Evolutionary conservation across 2,888 invertebrate species (phyloP).

Genomic region (Thera britannica): DNA sequence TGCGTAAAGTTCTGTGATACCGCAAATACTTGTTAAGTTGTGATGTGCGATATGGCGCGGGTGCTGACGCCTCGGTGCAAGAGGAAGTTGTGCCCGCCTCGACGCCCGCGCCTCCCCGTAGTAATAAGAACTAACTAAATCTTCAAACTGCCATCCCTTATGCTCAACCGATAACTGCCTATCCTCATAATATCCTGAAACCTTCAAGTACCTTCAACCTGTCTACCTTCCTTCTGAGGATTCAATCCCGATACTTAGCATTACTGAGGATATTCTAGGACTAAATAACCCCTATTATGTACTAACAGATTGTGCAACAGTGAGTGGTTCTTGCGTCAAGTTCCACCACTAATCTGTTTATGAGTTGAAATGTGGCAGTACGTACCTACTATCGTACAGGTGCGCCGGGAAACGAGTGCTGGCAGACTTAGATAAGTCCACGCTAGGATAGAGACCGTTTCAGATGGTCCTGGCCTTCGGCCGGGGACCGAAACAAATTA

Average conservation of each 20-base stretch:
- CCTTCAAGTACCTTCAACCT: slow-evolving; percentile 61
- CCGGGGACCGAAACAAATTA: slow-evolving; percentile 60
- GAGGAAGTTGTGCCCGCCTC: slow-evolving; percentile 74
- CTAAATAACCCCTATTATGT: slow-evolving; percentile 45
- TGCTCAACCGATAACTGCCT: slow-evolving; percentile 76
- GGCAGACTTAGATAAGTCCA: slow-evolving; percentile 57
- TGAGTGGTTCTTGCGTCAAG: slow-evolving; percentile 58
- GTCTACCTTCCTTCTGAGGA: slow-evolving; percentile 58
- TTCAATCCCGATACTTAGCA: slow-evolving; percentile 50
- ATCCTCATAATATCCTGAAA: slow-evolving; percentile 62
- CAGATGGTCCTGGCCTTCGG: slow-evolving; percentile 59
- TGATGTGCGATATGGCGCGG: slow-evolving; percentile 82
- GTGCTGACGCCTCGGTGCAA: slow-evolving; percentile 73
- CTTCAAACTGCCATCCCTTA: slow-evolving; percentile 77
- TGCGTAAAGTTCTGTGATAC: slow-evolving; percentile 88
- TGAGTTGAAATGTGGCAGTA: slow-evolving; percentile 60
- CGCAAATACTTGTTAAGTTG: slow-evolving; percentile 88
- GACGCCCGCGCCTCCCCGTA: slow-evolving; percentile 78
- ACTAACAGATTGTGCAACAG: slow-evolving; percentile 33
- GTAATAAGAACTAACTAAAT: slow-evolving; percentile 66
- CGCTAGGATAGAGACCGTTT: slow-evolving; percentile 69
- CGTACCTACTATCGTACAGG: slow-evolving; percentile 51
- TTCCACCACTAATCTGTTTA: slow-evolving; percentile 51
- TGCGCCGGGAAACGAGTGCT: slow-evolving; percentile 48
- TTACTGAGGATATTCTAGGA: slow-evolving; percentile 48